Evolutionary conservation across 2,113 vertebrate genomes (phyloP).

Genomic region (Gymnobelideus leadbeateri): DNA sequence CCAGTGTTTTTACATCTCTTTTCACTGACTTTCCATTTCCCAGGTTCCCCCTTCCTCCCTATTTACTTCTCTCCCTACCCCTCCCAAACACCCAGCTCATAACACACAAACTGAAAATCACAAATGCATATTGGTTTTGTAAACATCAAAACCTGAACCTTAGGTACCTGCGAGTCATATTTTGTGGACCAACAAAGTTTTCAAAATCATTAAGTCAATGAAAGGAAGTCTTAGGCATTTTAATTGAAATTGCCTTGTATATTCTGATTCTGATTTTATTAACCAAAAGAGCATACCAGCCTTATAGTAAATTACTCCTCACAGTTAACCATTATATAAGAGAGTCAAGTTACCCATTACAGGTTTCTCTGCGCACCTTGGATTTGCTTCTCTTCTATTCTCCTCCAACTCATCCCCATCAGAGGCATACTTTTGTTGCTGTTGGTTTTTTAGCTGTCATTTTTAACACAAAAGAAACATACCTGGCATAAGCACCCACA

Average conservation of each 20-base stretch:
- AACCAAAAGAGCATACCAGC: conserved; percentile 29
- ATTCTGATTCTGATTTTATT: conserved; percentile 41
- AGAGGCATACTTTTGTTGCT: conserved; percentile 34
- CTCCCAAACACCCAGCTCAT: conserved; percentile 29
- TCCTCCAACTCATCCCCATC: conserved; percentile 31
- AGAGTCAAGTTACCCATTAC: conserved; percentile 39
- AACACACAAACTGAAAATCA: neutral
- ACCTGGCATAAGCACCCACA: neutral
- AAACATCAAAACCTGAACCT: conserved; percentile 45
- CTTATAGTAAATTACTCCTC: conserved; percentile 48
- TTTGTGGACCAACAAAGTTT: conserved; percentile 9
- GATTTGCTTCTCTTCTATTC: conserved; percentile 25
- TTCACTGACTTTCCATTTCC: conserved; percentile 25
- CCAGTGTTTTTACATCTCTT: conserved; percentile 6
- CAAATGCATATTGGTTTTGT: conserved; percentile 32
- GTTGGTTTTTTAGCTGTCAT: conserved; percentile 26
- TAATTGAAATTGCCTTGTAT: conserved; percentile 59
- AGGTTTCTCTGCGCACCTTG: conserved; percentile 37
- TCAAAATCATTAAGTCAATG: conserved; percentile 19
- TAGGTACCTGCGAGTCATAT: conserved; percentile 32
- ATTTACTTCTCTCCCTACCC: neutral
- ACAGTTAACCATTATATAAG: conserved; percentile 51
- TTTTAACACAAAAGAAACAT: conserved; percentile 48
- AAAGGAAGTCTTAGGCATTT: conserved; percentile 29
- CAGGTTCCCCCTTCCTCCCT: conserved; percentile 54